phyloP scores from a whole-genome alignment of 2,888 invertebrate species.

The Kryphioiulus occultus region DNA sequence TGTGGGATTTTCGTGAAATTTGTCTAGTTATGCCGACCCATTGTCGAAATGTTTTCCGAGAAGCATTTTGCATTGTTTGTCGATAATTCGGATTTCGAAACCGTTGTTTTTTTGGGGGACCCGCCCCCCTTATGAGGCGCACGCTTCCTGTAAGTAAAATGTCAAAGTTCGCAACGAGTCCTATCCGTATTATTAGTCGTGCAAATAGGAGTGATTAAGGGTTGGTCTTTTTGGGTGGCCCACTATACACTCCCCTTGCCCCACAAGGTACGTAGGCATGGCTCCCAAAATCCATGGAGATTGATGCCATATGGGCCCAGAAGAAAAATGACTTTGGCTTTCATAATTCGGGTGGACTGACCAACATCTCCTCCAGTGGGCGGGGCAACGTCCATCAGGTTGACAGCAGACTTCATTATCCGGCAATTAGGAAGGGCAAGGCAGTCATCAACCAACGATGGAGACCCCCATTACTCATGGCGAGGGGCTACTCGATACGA shows the following conservation, averaged over 20 bases:
- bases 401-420: slow-evolving; percentile 30
- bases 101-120: not conserved
- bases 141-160: slow-evolving; percentile 8
- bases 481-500: slow-evolving; percentile 30
- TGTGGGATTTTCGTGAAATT: too few relatives aligned
- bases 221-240: slow-evolving; percentile 13
- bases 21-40: too few relatives aligned
- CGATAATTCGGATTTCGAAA: not conserved
- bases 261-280: too few relatives aligned
- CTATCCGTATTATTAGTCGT: not conserved
- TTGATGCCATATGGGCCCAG: not conserved
- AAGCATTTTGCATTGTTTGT: not conserved
- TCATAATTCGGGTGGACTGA: slow-evolving; percentile 15
- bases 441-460: slow-evolving; percentile 28
- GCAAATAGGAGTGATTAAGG: slow-evolving; percentile 14
- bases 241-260: not conserved
- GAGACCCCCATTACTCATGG: slow-evolving; percentile 36
- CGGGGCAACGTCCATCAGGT: not conserved
- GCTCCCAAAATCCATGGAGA: not conserved
- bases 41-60: not conserved
- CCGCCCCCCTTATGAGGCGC: not conserved
- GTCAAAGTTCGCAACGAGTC: not conserved
- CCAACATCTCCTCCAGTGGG: slow-evolving; percentile 1
- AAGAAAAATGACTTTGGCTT: slow-evolving; percentile 12
- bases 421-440: slow-evolving; percentile 40